Evolutionary conservation across 1,140 invertebrate species (phyloP).

Genomic region (Drosophila repleta): DNA sequence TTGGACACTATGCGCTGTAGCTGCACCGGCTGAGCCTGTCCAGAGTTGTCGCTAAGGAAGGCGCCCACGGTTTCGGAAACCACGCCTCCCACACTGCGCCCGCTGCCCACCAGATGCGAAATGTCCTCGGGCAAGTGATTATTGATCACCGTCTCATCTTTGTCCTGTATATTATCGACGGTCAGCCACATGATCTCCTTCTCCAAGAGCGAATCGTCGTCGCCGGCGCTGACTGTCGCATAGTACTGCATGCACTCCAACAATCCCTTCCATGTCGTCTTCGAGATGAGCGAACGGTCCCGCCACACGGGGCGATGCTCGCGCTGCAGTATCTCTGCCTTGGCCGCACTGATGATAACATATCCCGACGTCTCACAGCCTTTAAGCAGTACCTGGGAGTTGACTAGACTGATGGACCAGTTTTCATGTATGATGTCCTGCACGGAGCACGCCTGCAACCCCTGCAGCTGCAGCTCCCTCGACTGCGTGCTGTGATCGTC

Average conservation of each 20-base stretch:
- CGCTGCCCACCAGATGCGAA: conserved; percentile 95
- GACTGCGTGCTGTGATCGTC: conserved; percentile 92
- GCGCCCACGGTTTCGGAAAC: conserved; percentile 96
- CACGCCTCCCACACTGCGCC: conserved; percentile 97
- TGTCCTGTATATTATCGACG: conserved; percentile 95
- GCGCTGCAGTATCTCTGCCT: conserved; percentile 96
- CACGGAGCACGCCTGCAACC: conserved; percentile 92
- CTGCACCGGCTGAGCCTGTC: conserved; percentile 85
- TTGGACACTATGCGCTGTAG: conserved; percentile 97
- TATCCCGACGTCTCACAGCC: conserved; percentile 98
- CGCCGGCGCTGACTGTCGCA: conserved; percentile 95
- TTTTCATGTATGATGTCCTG: conserved; percentile 95
- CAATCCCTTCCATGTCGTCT: conserved; percentile 97
- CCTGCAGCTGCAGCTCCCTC: conserved; percentile 91
- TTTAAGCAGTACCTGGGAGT: conserved; percentile 97
- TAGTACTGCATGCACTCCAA: conserved; percentile 99
- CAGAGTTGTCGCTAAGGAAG: conserved; percentile 85
- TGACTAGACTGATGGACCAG: conserved; percentile 95
- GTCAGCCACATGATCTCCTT: conserved; percentile 98
- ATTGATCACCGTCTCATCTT: conserved; percentile 92
- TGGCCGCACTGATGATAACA: conserved; percentile 97
- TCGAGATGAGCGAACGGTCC: conserved; percentile 93
- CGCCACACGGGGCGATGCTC: conserved; percentile 97
- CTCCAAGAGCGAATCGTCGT: conserved; percentile 88
- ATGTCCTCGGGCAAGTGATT: conserved; percentile 92